A percentile compares a stretch with the other conserved stretches of the same genome.
Evolutionary conservation across 2,797 vertebrate species (phyloP).

Genomic region (Trichosurus vulpecula): DNA sequence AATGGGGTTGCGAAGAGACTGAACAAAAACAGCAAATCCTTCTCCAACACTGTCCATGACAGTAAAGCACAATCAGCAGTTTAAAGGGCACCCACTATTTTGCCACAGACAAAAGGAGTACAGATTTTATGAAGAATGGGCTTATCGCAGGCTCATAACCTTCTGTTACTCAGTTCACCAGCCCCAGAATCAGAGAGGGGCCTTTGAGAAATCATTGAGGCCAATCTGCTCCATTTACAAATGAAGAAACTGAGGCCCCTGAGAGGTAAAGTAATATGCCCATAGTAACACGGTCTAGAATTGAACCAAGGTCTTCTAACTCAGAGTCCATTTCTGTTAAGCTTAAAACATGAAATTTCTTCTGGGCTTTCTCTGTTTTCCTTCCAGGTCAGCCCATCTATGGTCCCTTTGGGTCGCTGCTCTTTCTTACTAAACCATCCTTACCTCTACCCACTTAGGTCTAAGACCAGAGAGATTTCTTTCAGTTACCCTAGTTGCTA

Average conservation of each 20-base stretch:
- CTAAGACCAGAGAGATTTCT: neutral
- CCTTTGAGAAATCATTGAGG: neutral
- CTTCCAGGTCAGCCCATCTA: neutral
- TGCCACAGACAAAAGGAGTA: neutral
- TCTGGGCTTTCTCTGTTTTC: neutral
- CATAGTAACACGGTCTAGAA: neutral
- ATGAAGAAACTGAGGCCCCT: neutral
- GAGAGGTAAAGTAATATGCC: neutral
- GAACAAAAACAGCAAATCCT: neutral
- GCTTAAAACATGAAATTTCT: neutral
- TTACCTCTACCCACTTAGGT: neutral
- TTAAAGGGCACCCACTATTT: constrained; percentile 1
- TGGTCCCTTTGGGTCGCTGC: neutral
- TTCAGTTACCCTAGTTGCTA: neutral
- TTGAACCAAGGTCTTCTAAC: neutral
- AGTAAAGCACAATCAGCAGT: neutral
- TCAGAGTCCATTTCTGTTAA: neutral
- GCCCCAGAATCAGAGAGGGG: neutral
- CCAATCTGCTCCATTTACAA: neutral
- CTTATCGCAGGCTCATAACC: neutral
- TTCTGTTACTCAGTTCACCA: neutral
- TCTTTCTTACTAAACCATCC: neutral
- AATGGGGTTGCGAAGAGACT: too few relatives aligned
- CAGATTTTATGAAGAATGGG: neutral
- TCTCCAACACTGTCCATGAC: neutral